These are phyloP conservation scores for Dicrostonyx torquatus DNA, from an alignment of 2,797 vertebrate species.

Conservation along the genomic window DNA sequence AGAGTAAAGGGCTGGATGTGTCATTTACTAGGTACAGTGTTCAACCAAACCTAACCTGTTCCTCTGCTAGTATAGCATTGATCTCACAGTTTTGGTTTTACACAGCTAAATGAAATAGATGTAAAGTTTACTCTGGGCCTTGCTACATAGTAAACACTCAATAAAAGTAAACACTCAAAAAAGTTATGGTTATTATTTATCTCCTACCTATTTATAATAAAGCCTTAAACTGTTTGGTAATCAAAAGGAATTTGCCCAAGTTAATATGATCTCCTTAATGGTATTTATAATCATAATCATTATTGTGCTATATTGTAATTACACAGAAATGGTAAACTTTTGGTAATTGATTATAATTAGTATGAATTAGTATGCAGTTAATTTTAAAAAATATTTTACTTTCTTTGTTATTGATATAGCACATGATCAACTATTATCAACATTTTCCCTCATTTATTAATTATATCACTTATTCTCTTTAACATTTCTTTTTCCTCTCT, in stretches of 20 bases:
- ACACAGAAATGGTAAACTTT: slow-evolving; percentile 73
- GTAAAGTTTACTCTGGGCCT: slow-evolving; percentile 45
- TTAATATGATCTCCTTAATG: slow-evolving; percentile 67
- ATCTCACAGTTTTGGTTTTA: background rate
- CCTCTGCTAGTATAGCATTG: background rate
- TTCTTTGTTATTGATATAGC: slow-evolving; percentile 67
- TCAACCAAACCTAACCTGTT: background rate
- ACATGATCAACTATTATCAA: slow-evolving; percentile 62
- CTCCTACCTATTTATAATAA: slow-evolving; percentile 68
- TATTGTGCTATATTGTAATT: slow-evolving; percentile 73
- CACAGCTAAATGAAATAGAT: slow-evolving; percentile 60
- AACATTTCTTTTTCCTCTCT: slow-evolving; percentile 64
- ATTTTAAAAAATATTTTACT: slow-evolving; percentile 43
- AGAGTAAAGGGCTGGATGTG: background rate
- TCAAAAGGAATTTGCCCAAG: slow-evolving; percentile 73
- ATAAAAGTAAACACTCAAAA: too few relatives aligned
- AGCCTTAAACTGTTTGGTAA: slow-evolving; percentile 62
- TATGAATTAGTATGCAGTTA: slow-evolving; percentile 66
- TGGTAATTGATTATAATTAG: slow-evolving; percentile 73
- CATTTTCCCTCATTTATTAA: slow-evolving; percentile 39
- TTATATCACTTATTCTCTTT: slow-evolving; percentile 52
- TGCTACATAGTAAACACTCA: slow-evolving; percentile 68
- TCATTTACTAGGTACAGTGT: background rate
- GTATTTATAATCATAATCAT: slow-evolving; percentile 76
- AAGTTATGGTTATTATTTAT: slow-evolving; percentile 66